These are phyloP conservation scores for Hypotaenidia philippensis DNA, from an alignment of 2,797 vertebrate genomes.

Conservation along the genomic window DNA sequence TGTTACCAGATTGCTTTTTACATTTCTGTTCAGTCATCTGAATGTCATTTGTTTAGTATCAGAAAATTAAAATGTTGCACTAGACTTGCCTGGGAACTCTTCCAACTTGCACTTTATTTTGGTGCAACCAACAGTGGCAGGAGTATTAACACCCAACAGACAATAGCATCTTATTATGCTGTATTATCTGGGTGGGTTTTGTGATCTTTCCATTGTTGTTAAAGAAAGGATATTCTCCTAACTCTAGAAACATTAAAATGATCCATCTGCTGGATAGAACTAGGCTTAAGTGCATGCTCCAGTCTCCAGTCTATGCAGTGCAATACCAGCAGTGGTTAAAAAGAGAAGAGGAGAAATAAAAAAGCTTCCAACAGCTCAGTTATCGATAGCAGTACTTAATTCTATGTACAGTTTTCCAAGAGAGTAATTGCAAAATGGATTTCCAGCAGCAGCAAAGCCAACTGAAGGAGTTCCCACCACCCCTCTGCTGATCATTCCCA, in stretches of 20 bases:
- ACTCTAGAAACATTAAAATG: background rate
- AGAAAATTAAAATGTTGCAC: background rate
- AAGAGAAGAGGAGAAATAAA: too few species aligned
- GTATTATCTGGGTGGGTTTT: background rate
- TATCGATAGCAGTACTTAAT: background rate
- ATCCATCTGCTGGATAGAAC: background rate
- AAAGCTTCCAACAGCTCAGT: background rate
- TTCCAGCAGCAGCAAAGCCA: background rate
- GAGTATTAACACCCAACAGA: background rate
- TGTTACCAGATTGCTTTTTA: slow-evolving; percentile 19
- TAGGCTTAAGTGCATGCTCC: background rate
- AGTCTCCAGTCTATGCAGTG: background rate
- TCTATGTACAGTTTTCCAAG: background rate
- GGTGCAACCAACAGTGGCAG: background rate
- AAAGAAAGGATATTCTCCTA: background rate
- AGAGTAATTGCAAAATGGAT: background rate
- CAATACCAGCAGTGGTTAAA: background rate
- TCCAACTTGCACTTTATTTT: background rate
- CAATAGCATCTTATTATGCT: background rate
- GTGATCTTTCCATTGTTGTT: background rate
- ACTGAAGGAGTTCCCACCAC: background rate
- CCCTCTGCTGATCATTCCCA: background rate
- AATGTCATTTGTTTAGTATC: background rate
- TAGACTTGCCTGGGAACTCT: background rate
- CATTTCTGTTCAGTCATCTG: background rate